Base-by-base conservation (phyloP, 2,888 invertebrate species). In the Xylota segnis region DNA sequence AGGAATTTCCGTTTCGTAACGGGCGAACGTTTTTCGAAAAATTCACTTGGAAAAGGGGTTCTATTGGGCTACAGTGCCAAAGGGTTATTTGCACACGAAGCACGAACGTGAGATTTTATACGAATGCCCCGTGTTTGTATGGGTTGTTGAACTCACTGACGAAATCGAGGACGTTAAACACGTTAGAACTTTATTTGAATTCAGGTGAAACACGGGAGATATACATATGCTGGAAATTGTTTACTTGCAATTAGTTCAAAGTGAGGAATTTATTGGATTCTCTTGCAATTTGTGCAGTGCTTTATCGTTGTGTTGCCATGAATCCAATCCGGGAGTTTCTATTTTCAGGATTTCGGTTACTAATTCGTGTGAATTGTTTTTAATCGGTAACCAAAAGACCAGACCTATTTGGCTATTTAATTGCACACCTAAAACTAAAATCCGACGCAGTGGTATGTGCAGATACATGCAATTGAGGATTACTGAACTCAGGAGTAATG, bases 231-330 rank as follows among this genome's bases (percentile, higher is more conserved):
- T 10, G n/a, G 52, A 45, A 71, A 54, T 77, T 77, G 83, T 83
- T 83, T 83, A 66, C 83, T 61, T 61, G 71, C 65, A 83, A 83
- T 83, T 71, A 83, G 59, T 72, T 72, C 59, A 72, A 83, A 72
- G 71, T 72, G 70, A 65, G 70, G 75, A 56, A 65, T 71, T 77
- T 77, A 27, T 63, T 71, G 37, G 56, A 70, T 68, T 68, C 54
- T 45, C 75, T 68, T 45, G 65, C 45, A 58, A 23, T 16, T 34
- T 71, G 63, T 63, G 32, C 34, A 27, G 54, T 27, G 50, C 16
- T n/a, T n/a, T 58, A 18, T 18, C 56, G 47, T 66, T 72, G 34
- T 59, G 52, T 72, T 43, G 34, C 52, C 59, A 14, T 72, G 79
- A 66, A 72, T 79, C 65, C 65, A 58, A 45, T 72, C n/a, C n/a